A percentile compares a stretch with the other conserved stretches of the same genome.
Evolutionary conservation across 2,797 vertebrate genomes (phyloP).

Genomic region (Pseudopleuronectes americanus): DNA sequence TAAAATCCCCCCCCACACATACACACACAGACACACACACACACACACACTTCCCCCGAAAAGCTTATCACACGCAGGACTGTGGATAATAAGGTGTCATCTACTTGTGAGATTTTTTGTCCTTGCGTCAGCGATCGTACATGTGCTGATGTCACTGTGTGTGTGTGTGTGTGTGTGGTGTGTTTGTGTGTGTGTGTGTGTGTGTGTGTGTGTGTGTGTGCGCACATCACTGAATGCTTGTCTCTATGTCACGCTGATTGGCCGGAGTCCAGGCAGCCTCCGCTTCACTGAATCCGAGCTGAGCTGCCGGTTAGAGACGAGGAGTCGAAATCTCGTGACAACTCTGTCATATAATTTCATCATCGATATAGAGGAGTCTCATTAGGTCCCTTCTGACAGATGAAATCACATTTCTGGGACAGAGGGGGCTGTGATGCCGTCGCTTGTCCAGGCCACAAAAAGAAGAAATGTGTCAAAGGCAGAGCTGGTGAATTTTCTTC

Average conservation of each 20-base stretch:
- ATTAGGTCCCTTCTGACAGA: slow-evolving; percentile 55
- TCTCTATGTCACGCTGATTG: slow-evolving; percentile 54
- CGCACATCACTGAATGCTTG: slow-evolving; percentile 27
- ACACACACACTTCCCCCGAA: not conserved
- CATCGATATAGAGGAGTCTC: slow-evolving; percentile 42
- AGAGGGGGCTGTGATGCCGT: not conserved
- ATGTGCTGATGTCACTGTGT: slow-evolving; percentile 5
- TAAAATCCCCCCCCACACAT: not conserved
- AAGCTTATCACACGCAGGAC: slow-evolving; percentile 13
- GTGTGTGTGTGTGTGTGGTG: slow-evolving; percentile 7
- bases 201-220: slow-evolving; percentile 11
- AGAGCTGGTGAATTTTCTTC: slow-evolving; percentile 8
- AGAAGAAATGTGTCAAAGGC: not conserved
- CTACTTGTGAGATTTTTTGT: slow-evolving; percentile 25
- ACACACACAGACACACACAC: no score
- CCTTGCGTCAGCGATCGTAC: not conserved
- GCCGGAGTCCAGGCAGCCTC: slow-evolving; percentile 40
- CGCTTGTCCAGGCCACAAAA: not conserved
- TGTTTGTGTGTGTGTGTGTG: not conserved
- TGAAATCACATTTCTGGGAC: slow-evolving; percentile 35
- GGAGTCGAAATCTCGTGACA: slow-evolving; percentile 56
- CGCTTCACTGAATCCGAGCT: slow-evolving; percentile 17
- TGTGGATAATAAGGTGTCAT: slow-evolving; percentile 36
- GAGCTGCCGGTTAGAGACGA: slow-evolving; percentile 30
- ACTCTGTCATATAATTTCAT: slow-evolving; percentile 66